These are phyloP conservation scores for Ailuropoda melanoleuca DNA, from an alignment of 2,113 vertebrate species.

Conservation along the genomic window DNA sequence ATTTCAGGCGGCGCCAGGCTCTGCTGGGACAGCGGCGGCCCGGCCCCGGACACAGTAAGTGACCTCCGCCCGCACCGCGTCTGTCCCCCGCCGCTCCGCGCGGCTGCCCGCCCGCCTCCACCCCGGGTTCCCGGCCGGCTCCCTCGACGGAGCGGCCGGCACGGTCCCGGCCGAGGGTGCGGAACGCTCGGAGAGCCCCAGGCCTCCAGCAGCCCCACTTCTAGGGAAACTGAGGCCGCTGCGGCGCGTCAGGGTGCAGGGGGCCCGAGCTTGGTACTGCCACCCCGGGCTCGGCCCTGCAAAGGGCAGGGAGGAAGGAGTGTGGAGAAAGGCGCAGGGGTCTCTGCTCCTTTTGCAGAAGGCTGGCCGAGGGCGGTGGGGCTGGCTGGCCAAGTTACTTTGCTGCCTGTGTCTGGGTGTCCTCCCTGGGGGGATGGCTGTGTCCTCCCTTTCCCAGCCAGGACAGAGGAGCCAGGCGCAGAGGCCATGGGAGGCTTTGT, in stretches of 20 bases:
- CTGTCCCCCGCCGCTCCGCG: background rate
- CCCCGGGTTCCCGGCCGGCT: no score
- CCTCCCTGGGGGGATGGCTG: background rate
- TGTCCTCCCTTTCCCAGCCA: no score
- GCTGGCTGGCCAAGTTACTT: background rate
- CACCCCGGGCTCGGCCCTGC: background rate
- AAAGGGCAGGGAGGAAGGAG: background rate
- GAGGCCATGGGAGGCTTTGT: background rate
- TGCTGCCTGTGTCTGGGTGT: background rate
- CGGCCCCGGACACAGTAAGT: constrained; percentile 50
- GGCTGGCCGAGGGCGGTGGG: background rate
- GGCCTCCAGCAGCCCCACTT: background rate
- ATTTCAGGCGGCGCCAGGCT: constrained; percentile 8
- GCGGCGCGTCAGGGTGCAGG: background rate
- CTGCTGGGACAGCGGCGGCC: background rate
- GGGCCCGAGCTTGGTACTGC: background rate
- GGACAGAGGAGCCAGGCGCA: background rate
- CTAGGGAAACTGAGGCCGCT: background rate
- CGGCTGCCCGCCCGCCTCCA: background rate
- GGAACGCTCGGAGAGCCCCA: no score
- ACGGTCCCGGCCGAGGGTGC: background rate
- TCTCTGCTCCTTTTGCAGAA: background rate
- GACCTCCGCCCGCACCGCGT: background rate
- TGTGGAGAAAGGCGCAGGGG: background rate
- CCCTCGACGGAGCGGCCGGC: background rate